These are phyloP conservation scores for Drosophila birchii DNA, from an alignment of 2,888 invertebrate genomes.

Conservation along the genomic window DNA sequence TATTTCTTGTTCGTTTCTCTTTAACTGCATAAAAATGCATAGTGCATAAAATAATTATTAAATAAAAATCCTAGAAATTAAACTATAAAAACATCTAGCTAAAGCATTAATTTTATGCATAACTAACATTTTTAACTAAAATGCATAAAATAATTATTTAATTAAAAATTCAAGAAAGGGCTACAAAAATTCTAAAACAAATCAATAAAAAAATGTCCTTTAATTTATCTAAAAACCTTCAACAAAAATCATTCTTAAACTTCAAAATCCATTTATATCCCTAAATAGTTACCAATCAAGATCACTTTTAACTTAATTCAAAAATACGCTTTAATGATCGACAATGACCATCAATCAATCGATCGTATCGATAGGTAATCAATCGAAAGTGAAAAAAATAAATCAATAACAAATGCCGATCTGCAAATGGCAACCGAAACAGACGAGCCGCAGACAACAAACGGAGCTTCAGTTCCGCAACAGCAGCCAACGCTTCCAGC, in stretches of 20 bases:
- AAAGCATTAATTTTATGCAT: too few species aligned
- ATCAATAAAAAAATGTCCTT: too few species aligned
- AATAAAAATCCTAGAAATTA: too few species aligned
- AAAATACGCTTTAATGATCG: conserved; percentile 13
- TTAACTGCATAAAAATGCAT: too few species aligned
- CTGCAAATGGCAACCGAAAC: conserved; percentile 49
- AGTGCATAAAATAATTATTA: too few species aligned
- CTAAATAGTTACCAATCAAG: not conserved
- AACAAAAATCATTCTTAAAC: not conserved
- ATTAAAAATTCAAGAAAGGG: too few species aligned
- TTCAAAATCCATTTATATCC: too few species aligned
- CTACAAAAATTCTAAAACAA: not conserved
- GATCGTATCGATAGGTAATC: not conserved
- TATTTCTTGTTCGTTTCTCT: too few species aligned
- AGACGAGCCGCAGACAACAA: conserved; percentile 22
- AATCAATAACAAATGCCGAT: conserved; percentile 47
- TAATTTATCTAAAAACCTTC: not conserved
- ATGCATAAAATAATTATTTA: too few species aligned
- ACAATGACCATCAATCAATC: not conserved
- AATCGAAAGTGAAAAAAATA: conserved; percentile 47
- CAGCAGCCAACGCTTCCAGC: conserved; percentile 15
- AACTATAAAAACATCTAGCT: too few species aligned
- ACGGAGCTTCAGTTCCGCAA: conserved; percentile 27
- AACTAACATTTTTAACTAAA: too few species aligned
- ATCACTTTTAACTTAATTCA: not conserved